A percentile compares a stretch with the other conserved stretches of the same genome.
phyloP scores from a whole-genome alignment of 2,888 invertebrate genomes.

The Suillia variegata region DNA sequence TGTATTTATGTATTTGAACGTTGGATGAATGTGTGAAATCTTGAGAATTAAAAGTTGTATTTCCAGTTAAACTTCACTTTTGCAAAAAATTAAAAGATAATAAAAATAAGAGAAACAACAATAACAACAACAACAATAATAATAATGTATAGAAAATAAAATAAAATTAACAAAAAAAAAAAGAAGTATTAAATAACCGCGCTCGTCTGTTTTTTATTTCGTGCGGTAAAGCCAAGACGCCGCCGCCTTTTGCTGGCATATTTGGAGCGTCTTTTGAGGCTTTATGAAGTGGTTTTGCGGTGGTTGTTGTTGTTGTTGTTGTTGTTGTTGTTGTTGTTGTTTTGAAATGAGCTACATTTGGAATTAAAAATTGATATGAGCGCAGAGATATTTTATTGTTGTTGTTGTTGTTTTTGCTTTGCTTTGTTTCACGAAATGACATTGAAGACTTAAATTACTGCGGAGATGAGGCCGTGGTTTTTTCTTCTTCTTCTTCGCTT shows the following conservation, averaged over 20 bases:
- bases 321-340: too few species aligned
- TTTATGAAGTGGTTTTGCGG: slow-evolving; percentile 20
- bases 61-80: neutral
- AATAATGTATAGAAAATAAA: neutral
- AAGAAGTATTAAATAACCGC: slow-evolving; percentile 9
- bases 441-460: slow-evolving; percentile 16
- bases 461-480: too few species aligned
- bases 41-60: slow-evolving; percentile 1
- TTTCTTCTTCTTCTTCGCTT: too few species aligned
- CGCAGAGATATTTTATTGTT: too few species aligned
- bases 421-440: slow-evolving; percentile 13
- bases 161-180: neutral
- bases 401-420: too few species aligned
- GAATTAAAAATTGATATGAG: too few species aligned
- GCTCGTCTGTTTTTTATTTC: slow-evolving; percentile 3
- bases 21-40: too few species aligned
- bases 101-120: neutral
- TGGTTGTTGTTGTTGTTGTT: too few species aligned
- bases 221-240: neutral
- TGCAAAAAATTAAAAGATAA: slow-evolving; percentile 2
- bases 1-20: too few species aligned
- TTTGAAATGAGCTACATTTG: too few species aligned
- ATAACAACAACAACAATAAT: slow-evolving; percentile 3
- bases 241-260: neutral
- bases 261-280: slow-evolving; percentile 16